Conservation (phyloP, 2,888 invertebrate species). For the Clunio marinus region DNA sequence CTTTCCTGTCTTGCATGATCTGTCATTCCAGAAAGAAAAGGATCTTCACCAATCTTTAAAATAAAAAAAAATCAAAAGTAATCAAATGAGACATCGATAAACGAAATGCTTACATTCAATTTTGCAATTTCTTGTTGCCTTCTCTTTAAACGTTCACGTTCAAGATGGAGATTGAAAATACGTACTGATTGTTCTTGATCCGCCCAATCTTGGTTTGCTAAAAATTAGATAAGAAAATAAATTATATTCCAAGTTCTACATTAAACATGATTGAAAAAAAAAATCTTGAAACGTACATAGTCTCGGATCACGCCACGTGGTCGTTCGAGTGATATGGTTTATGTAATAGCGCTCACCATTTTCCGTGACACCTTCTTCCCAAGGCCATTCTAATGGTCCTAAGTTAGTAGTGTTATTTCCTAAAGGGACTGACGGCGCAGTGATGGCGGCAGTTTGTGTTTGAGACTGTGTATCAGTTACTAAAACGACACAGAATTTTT, state of each 20-base stretch:
- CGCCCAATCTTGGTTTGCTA: slow-evolving; percentile 39
- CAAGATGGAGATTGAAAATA: slow-evolving; percentile 78
- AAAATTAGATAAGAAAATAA: not conserved
- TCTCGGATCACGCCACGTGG: slow-evolving; percentile 97
- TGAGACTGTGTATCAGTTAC: slow-evolving; percentile 37
- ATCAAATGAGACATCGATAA: slow-evolving; percentile 28
- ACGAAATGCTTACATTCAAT: slow-evolving; percentile 30
- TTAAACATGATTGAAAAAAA: not conserved
- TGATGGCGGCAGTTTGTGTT: not conserved
- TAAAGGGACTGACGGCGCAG: slow-evolving; percentile 11
- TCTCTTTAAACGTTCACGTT: slow-evolving; percentile 81
- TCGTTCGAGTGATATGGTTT: slow-evolving; percentile 89
- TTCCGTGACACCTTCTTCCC: slow-evolving; percentile 38
- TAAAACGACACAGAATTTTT: slow-evolving; percentile 28
- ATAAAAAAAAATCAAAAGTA: slow-evolving; percentile 24
- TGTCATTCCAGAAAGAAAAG: slow-evolving; percentile 72
- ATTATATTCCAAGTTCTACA: not conserved
- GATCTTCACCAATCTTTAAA: slow-evolving; percentile 54
- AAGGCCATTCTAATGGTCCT: slow-evolving; percentile 31
- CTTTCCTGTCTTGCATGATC: slow-evolving; percentile 94
- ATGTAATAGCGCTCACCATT: slow-evolving; percentile 52
- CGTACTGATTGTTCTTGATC: slow-evolving; percentile 63
- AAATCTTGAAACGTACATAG: slow-evolving; percentile 72
- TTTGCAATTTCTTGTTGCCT: slow-evolving; percentile 75
- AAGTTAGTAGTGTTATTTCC: slow-evolving; percentile 33